Percentiles rank a stretch among this genome's conserved stretches.
Conservation (phyloP, 2,113 vertebrate genomes). For the Eurystomus gularis region DNA sequence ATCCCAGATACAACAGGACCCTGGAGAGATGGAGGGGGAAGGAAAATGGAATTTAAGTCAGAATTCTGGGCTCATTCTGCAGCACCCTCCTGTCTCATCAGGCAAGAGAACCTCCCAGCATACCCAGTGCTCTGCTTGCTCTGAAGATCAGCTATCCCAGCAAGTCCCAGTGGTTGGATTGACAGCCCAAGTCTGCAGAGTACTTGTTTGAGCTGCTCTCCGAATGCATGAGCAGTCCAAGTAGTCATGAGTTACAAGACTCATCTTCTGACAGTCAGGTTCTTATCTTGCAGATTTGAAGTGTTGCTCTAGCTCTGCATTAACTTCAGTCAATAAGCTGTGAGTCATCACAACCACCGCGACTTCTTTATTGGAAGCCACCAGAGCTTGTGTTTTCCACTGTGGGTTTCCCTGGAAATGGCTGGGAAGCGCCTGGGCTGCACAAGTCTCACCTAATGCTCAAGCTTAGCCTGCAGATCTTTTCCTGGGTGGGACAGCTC, state of each 20-base stretch:
- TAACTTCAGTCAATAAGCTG: conserved; percentile 41
- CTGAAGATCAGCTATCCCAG: neutral
- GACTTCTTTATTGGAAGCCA: conserved; percentile 2
- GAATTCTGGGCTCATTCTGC: neutral
- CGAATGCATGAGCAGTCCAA: neutral
- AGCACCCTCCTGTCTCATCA: neutral
- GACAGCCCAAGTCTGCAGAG: neutral
- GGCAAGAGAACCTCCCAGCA: neutral
- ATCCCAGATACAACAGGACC: conserved; percentile 85
- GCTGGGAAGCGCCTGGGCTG: neutral
- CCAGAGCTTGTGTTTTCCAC: neutral
- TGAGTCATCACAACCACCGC: conserved; percentile 55
- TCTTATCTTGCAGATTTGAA: conserved; percentile 58
- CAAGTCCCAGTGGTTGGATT: neutral
- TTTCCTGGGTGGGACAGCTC: neutral
- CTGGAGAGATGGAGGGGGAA: conserved; percentile 58
- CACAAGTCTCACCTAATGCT: neutral
- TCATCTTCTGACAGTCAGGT: conserved; percentile 58
- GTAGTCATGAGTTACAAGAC: conserved; percentile 50
- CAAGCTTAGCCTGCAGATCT: neutral
- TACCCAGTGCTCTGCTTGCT: neutral
- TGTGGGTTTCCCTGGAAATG: neutral
- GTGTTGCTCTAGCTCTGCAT: conserved; percentile 43
- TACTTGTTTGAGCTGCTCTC: conserved; percentile 12
- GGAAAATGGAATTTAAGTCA: neutral